Evolutionary conservation across 2,888 invertebrate species (phyloP).

Genomic region (Oscheius sp.): DNA sequence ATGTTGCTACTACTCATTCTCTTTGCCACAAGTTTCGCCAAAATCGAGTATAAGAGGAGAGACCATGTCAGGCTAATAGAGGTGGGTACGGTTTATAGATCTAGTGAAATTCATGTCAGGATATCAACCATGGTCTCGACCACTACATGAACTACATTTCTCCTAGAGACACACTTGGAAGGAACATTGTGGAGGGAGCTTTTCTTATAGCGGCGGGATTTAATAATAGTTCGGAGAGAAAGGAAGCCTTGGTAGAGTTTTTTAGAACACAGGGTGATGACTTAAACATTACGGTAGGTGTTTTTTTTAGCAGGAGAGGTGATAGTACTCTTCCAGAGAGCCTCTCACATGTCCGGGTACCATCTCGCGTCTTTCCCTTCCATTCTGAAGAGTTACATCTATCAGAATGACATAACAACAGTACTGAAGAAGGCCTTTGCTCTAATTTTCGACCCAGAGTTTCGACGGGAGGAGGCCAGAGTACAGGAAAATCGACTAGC

Average conservation of each 20-base stretch:
- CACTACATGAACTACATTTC: too few species aligned
- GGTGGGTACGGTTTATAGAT: too few species aligned
- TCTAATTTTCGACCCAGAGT: conserved; percentile 1
- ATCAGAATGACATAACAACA: not conserved
- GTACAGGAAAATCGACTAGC: not conserved
- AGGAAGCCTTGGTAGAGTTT: conserved; percentile 2
- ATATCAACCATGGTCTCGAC: too few species aligned
- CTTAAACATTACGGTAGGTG: not conserved
- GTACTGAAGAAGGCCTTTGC: not conserved
- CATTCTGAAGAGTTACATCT: not conserved
- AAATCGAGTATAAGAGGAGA: too few species aligned
- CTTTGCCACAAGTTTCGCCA: too few species aligned
- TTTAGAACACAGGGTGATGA: not conserved
- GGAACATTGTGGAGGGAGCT: conserved; percentile 1
- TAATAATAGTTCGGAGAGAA: not conserved
- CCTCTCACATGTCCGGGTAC: not conserved
- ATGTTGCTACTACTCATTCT: too few species aligned
- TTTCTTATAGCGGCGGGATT: not conserved
- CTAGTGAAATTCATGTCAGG: too few species aligned
- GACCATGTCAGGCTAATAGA: too few species aligned
- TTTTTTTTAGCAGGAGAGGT: not conserved
- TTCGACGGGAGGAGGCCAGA: not conserved
- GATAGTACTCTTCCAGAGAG: not conserved
- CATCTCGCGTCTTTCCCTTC: not conserved
- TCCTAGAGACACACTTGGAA: too few species aligned